These are phyloP conservation scores for Chloroceryle amazona DNA, from an alignment of 2,797 vertebrate species.

Conservation along the genomic window DNA sequence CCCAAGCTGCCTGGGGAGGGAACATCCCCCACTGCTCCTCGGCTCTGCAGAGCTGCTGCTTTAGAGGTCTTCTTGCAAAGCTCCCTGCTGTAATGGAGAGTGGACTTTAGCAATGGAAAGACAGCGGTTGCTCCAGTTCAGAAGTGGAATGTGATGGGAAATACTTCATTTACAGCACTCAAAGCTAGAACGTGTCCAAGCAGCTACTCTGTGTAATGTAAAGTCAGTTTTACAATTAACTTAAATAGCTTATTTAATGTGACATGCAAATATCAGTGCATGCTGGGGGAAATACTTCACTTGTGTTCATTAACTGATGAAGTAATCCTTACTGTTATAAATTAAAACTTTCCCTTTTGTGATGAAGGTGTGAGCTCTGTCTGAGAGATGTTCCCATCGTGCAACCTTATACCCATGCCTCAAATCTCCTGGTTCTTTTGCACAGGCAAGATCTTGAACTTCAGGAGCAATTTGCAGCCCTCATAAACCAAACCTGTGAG, in stretches of 20 bases:
- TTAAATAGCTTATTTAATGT: background rate
- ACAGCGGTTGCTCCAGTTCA: background rate
- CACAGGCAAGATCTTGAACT: background rate
- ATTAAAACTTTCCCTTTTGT: background rate
- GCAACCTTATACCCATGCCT: accelerated
- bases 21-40: background rate
- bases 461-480: background rate
- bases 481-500: background rate
- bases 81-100: background rate
- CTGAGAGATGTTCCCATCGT: background rate
- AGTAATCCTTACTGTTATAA: background rate
- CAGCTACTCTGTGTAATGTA: background rate
- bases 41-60: background rate
- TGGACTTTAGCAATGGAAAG: background rate
- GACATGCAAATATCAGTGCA: background rate
- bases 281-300: background rate
- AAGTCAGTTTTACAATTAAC: background rate
- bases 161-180: background rate
- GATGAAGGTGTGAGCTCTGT: background rate
- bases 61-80: background rate
- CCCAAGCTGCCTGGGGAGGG: background rate
- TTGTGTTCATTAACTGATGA: background rate
- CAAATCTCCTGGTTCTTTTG: background rate
- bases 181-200: background rate
- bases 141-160: background rate